Evolutionary conservation across 1,140 invertebrate genomes (phyloP), one percentile per base, ranked within the genome.

Genomic region (Campoletis sonorensis): DNA sequence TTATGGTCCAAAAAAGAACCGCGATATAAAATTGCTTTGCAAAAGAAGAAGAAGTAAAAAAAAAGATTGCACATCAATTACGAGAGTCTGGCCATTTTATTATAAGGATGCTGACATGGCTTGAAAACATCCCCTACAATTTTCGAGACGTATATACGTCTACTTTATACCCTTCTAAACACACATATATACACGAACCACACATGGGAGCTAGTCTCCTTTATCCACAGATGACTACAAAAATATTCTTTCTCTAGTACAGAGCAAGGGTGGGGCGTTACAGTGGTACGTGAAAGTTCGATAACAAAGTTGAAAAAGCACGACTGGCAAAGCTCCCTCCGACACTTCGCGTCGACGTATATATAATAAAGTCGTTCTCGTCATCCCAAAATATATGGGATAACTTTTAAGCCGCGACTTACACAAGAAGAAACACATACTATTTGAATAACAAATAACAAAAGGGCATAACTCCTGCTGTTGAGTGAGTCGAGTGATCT

Each of bases 401-500:
- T 21, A 83, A 87, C 81, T 87, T 86, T 86, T 83, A 85, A 86
- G 68, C 84, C 83, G 73, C 77, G 67, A 68, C 82, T 82, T 82
- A 79, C 33, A 37, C 58, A 79, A 79, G 75, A n/a, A n/a, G 45
- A 79, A 49, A 75, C 23, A 27, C 11, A 26, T 27, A 4, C 23
- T 26, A 26, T 13, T 23, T 10, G 7, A 26, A 11, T 26, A 3
- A 7, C 15, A 27, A 64, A 64, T 13, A 16, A 26, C 61, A 64
- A 64, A 64, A 64, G 61, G 61, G 61, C 61, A 13, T 27, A 27
- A 26, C 21, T 23, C 23, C 18, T 10, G 0, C 4, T 13, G 1
- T 1, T 4, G 54, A 18, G 54, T 23, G 23, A 0, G 1, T 16
- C 13, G 13, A 26, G 8, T 64, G 2, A 15, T 16, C 7, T n/a